Percentiles rank a stretch among this genome's conserved stretches.
phyloP scores from a whole-genome alignment of 2,888 invertebrate species.

The Pachydiplax longipennis region DNA sequence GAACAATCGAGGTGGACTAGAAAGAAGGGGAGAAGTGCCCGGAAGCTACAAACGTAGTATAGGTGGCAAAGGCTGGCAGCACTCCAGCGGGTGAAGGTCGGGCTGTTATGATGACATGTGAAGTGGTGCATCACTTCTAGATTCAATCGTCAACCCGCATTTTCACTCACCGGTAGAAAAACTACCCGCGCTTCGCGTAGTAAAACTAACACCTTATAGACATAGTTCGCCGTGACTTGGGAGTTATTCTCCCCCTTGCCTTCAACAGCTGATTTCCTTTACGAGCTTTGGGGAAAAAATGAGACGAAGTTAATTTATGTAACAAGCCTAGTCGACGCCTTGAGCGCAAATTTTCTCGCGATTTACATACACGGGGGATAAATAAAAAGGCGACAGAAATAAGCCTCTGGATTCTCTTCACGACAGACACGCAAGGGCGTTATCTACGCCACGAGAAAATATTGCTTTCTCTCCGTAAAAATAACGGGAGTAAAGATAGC shows the following conservation, averaged over 20 bases:
- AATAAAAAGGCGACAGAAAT: background rate
- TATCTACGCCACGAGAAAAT: slow-evolving; percentile 10
- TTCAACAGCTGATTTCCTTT: background rate
- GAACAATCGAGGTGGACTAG: background rate
- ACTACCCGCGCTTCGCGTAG: background rate
- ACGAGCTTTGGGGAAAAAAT: background rate
- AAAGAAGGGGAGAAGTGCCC: background rate
- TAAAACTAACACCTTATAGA: background rate
- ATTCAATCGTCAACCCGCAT: background rate
- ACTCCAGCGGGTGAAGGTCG: slow-evolving; percentile 40
- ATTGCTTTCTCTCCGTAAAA: background rate
- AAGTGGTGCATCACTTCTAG: background rate
- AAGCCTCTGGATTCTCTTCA: background rate
- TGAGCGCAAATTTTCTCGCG: background rate
- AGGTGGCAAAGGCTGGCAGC: slow-evolving; percentile 1
- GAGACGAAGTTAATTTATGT: background rate
- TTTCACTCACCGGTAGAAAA: background rate
- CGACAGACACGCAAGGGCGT: background rate
- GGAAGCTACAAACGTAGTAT: background rate
- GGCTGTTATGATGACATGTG: slow-evolving; percentile 25
- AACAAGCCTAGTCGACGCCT: background rate
- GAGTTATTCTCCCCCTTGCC: background rate
- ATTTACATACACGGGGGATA: background rate
- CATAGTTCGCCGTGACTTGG: background rate
- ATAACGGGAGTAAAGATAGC: background rate